Base-by-base conservation (phyloP, 1,140 invertebrate genomes). In the Phymorhynchus buccinoides region DNA sequence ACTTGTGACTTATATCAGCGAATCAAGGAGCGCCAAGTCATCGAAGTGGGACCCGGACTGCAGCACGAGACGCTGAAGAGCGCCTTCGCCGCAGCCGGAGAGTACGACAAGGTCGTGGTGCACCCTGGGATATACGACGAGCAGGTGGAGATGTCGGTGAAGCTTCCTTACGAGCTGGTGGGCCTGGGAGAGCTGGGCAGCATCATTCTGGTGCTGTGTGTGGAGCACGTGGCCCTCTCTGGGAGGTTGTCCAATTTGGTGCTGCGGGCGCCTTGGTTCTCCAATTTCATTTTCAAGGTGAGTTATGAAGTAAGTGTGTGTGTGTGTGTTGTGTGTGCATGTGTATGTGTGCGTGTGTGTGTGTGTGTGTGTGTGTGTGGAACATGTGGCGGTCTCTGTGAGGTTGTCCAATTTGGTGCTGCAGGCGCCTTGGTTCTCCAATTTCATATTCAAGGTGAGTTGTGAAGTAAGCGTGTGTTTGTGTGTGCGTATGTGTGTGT, bases 61-160 rank as follows among this genome's bases (percentile, higher is more conserved):
- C 89, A 90, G 77, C 87, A 90, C 85, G 87, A 89, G n/a, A 88
- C 88, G 9, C 82, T 92, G 37, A 90, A 89, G 83, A 88, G 88
- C 86, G 91, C 91, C 27, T 80, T 92, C 3, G 86, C 88, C 30
- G 88, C 90, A 12, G 91, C 90, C 22, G 88, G 88, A 86, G 89
- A 89, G 35, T 92, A 91, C 77, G 91, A 92, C 80, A 87, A 88
- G 82, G 91, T 92, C 77, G 83, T 89, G 22, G 88, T 92, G 16
- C 88, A 90, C 66, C 91, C 91, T 44, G 91, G 91, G 30, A 91
- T 92, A 62, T 92, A 92, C 85, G 91, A 92, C 83, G 91, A 92
- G 80, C 90, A 91, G 84, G 89, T 91, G 88, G 91, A 92, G 85
- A 91, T 91, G 88, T 89, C 89, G 4, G 88, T 90, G 27, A 92